Base-by-base conservation (phyloP, 2,797 vertebrate genomes). In the Gymnopithys bicolor region DNA sequence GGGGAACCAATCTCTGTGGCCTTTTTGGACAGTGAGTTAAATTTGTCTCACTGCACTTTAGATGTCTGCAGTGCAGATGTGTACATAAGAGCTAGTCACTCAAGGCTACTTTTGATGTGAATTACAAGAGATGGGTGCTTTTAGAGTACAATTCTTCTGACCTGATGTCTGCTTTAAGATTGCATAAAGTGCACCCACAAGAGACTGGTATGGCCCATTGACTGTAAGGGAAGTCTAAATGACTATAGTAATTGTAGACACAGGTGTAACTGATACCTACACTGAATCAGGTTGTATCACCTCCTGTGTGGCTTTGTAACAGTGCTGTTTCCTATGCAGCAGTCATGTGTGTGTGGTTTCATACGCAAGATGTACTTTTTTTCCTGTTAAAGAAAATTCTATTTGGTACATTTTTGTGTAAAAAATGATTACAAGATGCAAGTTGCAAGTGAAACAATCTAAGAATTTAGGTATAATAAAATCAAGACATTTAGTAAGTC, bases 11-110 rank as follows among this genome's bases (percentile, higher is more conserved):
- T 69, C 27, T 66, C 55, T 41, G 9, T 33, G 52, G 13, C 32
- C 67, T 67, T 79, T 91, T 52, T 59, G 55, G 49, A n/a, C 35
- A 48, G 19, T 19, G 59, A 48, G 28, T 66, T 73, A 59, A 85
- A 67, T 69, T 87, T 2, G 66, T 77, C n/a, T 93, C 84, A 43
- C 33, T 63, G 89, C 51, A 39, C 41, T 91, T 83, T 10, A 68
- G 69, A 32, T 68, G n/a, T 64, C 41, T 90, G 32, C 1, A 2
- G 28, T n/a, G 19, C 21, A 56, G 60, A 56, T 77, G 14, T n/a
- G 19, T 60, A 52, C 10, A 2, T 83, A 33, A 14, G 11, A 78
- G 13, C 25, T 64, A 60, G 45, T 86, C 37, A 56, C 8, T 64
- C 60, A 63, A 51, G 21, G 21, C 41, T 88, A 5, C 46, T 80